These are phyloP conservation scores for Artemia sinica DNA, from an alignment of 2,888 invertebrate genomes.

Conservation along the genomic window DNA sequence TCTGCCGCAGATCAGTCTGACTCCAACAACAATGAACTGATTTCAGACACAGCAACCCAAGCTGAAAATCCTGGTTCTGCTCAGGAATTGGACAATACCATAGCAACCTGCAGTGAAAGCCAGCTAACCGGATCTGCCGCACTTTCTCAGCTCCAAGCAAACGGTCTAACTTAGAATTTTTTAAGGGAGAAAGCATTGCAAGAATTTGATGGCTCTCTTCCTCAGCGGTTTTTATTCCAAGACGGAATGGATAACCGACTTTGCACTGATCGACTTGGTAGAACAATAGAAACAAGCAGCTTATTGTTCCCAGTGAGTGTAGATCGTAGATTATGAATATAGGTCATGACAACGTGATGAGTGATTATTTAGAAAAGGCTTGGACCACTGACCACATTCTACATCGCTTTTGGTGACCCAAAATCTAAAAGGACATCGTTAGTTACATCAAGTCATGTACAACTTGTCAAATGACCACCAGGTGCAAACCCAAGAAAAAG, in stretches of 20 bases:
- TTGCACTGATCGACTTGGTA: conserved; percentile 1
- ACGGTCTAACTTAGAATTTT: not conserved
- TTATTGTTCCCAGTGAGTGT: conserved; percentile 7
- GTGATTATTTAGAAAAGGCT: not conserved
- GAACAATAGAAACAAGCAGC: not conserved
- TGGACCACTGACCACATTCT: not conserved
- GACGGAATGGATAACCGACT: conserved; percentile 2
- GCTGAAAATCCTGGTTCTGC: not conserved
- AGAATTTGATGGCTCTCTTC: not conserved
- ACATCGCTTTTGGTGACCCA: too few relatives aligned
- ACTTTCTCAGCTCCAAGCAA: conserved; percentile 1
- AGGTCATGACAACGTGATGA: conserved; percentile 11
- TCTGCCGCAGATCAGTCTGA: not conserved
- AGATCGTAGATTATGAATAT: not conserved
- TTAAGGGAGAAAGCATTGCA: conserved; percentile 8
- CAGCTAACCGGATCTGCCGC: not conserved
- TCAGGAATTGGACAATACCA: not conserved
- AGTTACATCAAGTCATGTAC: not conserved
- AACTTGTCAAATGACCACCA: not conserved
- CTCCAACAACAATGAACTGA: not conserved
- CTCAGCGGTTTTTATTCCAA: not conserved
- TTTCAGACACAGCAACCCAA: conserved; percentile 3
- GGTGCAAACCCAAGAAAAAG: conserved; percentile 8
- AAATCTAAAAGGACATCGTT: not conserved
- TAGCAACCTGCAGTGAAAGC: too few relatives aligned